Base-by-base conservation (phyloP, 2,797 vertebrate species). In the Bovichtus diacanthus region DNA sequence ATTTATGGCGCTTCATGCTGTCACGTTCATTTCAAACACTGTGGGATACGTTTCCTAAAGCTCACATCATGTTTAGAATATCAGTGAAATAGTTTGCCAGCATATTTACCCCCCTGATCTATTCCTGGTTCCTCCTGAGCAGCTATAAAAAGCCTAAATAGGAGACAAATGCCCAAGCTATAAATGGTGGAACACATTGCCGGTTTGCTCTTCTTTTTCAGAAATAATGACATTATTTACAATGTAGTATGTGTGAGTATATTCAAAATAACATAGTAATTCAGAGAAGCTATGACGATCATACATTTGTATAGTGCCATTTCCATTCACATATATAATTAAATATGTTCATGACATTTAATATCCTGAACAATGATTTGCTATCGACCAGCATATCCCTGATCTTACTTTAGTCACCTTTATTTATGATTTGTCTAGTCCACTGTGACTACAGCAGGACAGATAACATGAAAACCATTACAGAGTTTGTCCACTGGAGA, bases 1-100 rank as follows among this genome's bases (percentile, higher is more conserved):
- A 64, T 82, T 87, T 74, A 61, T 59, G 60, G 60, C 0, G 13
- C 16, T 5, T 61, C 73, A 54, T 46, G 76, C 63, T 84, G 84
- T 62, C 13, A 11, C 7, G 25, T 64, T 78, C 67, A 76, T 80
- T 74, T 55, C 23, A 70, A 58, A 76, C 34, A 18, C 49, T 11
- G 64, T 43, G 55, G 69, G 76, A 19, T 18, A 41, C 34, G 6
- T 67, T 51, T 72, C 39, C 51, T 55, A 49, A 66, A 66, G 60
- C 68, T 65, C 36, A 9, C 54, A 36, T 29, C 10, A 38, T 70
- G 75, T 49, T 80, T 55, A 18, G 15, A 72, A 71, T 41, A 63
- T 61, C 18, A 68, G n/a, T 15, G 31, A 44, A 76, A 73, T 64
- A 39, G 13, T 36, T 50, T 72, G 21, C 67, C 39, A 62, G 63